These are phyloP conservation scores for Morpho deidamia DNA, from an alignment of 2,888 invertebrate species.

Conservation along the genomic window DNA sequence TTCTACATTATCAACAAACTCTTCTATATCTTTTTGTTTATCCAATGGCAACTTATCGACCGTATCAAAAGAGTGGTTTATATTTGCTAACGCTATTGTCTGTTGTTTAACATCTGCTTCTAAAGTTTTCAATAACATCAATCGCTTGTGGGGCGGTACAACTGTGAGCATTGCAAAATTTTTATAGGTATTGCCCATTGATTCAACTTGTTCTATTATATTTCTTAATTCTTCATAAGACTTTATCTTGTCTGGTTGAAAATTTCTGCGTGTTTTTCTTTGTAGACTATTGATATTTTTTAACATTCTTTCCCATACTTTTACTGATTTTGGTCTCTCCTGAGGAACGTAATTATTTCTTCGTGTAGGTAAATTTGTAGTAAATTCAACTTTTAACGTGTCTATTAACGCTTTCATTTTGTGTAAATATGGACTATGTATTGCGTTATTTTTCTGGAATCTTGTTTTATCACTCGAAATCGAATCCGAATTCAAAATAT, in stretches of 20 bases:
- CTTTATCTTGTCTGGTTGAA: constrained; percentile 29
- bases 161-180: constrained; percentile 35
- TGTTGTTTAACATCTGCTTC: constrained; percentile 41
- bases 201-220: constrained; percentile 39
- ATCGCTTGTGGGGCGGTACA: constrained; percentile 40
- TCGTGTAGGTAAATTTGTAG: constrained; percentile 30
- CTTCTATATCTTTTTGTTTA: constrained; percentile 33
- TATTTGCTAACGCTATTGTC: constrained; percentile 36
- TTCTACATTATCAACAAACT: constrained; percentile 43
- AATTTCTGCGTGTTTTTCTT: constrained; percentile 38
- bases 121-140: constrained; percentile 49
- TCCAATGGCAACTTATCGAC: constrained; percentile 31
- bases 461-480: neutral
- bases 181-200: constrained; percentile 43
- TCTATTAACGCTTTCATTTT: constrained; percentile 46
- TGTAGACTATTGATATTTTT: constrained; percentile 40
- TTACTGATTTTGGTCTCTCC: constrained; percentile 47
- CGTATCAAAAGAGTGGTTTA: constrained; percentile 32
- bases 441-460: neutral
- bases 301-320: constrained; percentile 55
- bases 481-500: constrained; percentile 38
- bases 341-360: constrained; percentile 31
- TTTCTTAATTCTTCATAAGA: constrained; percentile 41
- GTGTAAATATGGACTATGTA: constrained; percentile 20
- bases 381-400: constrained; percentile 43